Conservation (phyloP, 2,113 vertebrate genomes). For the Lophius piscatorius region DNA sequence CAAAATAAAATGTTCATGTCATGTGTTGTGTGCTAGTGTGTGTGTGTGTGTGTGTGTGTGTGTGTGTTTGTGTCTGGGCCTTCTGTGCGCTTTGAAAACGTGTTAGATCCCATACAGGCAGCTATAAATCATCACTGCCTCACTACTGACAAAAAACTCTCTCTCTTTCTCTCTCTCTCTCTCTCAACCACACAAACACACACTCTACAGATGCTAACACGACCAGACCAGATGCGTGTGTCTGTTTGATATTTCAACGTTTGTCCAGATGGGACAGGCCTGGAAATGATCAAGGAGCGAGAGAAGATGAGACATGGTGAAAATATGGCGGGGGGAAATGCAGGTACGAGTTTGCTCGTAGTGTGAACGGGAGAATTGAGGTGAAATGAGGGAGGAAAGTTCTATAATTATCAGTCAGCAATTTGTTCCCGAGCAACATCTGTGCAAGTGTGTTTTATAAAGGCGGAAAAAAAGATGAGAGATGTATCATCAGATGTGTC, state of each 20-base stretch:
- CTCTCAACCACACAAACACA: neutral
- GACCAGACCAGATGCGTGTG: slow-evolving; percentile 49
- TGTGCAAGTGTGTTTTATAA: neutral
- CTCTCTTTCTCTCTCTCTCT: neutral
- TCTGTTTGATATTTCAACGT: slow-evolving; percentile 47
- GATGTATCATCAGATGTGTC: neutral
- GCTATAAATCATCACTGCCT: slow-evolving; percentile 44
- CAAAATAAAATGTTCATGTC: slow-evolving; percentile 23
- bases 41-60: slow-evolving; percentile 1
- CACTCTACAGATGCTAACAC: slow-evolving; percentile 41
- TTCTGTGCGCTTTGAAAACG: slow-evolving; percentile 7
- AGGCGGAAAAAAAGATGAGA: neutral
- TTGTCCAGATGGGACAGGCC: slow-evolving; percentile 46
- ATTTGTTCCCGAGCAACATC: slow-evolving; percentile 11
- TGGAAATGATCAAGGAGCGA: slow-evolving; percentile 46
- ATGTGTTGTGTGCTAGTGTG: slow-evolving; percentile 1
- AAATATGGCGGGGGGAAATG: neutral
- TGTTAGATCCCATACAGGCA: slow-evolving; percentile 22
- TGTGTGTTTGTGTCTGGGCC: neutral
- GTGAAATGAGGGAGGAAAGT: neutral
- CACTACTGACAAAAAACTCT: slow-evolving; percentile 14
- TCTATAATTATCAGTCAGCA: slow-evolving; percentile 3
- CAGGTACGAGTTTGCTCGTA: neutral
- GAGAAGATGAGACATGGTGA: slow-evolving; percentile 20
- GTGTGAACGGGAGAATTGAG: slow-evolving; percentile 2